Percentiles rank a stretch among this genome's conserved stretches.
Evolutionary conservation across 2,113 vertebrate species (phyloP).

Genomic region (Macroglossus sobrinus): DNA sequence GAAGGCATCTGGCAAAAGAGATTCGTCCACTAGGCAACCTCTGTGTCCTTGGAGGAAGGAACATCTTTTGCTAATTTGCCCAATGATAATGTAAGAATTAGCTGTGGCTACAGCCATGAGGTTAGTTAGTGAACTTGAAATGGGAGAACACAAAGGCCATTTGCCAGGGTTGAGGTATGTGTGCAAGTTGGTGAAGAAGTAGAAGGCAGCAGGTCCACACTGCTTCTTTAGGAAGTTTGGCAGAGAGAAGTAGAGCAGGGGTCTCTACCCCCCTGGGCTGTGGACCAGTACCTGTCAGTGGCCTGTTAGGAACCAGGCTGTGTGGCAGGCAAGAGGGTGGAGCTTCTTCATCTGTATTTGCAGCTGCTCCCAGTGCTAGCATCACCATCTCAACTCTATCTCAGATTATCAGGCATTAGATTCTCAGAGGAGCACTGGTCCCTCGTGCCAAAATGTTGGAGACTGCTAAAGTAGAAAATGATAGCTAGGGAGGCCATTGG

Average conservation of each 20-base stretch:
- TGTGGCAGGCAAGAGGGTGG: no score
- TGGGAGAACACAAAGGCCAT: background rate
- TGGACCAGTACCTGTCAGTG: no score
- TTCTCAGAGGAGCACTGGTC: no score
- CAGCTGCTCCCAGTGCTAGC: no score
- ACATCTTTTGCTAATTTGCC: background rate
- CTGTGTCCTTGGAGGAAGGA: background rate
- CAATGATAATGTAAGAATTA: accelerated
- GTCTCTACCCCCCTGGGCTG: no score
- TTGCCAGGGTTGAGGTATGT: background rate
- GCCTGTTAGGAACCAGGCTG: no score
- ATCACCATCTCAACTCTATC: no score
- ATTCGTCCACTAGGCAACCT: background rate
- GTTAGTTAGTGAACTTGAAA: background rate
- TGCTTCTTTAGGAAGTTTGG: background rate
- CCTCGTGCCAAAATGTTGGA: no score
- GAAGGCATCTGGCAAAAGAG: background rate
- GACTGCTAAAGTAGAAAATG: background rate
- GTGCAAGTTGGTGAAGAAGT: background rate
- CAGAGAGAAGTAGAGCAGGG: background rate
- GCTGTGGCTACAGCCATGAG: background rate
- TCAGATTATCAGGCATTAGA: no score
- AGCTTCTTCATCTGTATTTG: no score
- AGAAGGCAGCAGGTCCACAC: background rate
- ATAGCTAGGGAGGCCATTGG: background rate